Base-by-base conservation (phyloP, 2,888 invertebrate species). In the Syrista parreyssii region DNA sequence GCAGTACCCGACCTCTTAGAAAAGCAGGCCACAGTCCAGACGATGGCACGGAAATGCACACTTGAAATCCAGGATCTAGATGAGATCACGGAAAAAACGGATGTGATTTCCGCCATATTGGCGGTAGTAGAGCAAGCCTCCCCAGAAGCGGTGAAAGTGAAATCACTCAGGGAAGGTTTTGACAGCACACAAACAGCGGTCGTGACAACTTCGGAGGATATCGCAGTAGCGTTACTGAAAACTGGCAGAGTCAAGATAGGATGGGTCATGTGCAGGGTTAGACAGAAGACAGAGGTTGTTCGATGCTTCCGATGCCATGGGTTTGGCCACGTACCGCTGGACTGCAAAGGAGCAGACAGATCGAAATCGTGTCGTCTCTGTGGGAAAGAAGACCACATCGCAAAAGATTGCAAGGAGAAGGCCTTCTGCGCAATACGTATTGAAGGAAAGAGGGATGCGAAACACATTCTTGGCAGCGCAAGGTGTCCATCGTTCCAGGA, bases 201-300 rank as follows among this genome's bases (percentile, higher is more conserved):
- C 30, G 73, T 75, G 32, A 77, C 33, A 1, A 55, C 74, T n/a
- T 40, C 74, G n/a, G n/a, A 35, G 23, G 36, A 33, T n/a, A 30
- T 40, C 34, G 76, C 68, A 3, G 69, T 69, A 30, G 69, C 31
- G 12, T 55, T 76, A 23, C 34, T 79, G 33, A 71, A 69, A 12
- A 35, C 34, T 33, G 80, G 76, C 32, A 74, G 40, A 74, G 12
- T 79, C 1, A 79, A 76, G 74, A 69, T 80, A 23, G 78, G 81
- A 31, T 81, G 76, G 78, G 76, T 81, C 11, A 33, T 72, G 55
- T 85, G 82, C 82, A 80, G 79, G 77, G 81, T 80, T 34, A 68
- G 77, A 36, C 32, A 68, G 36, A 76, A 79, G 68, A 76, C 55
- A 30, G 73, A 80, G 4, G 79, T 79, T 68, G 23, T 35, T 15